phyloP scores from a whole-genome alignment of 1,140 invertebrate species.

The Lethocerus indicus region DNA sequence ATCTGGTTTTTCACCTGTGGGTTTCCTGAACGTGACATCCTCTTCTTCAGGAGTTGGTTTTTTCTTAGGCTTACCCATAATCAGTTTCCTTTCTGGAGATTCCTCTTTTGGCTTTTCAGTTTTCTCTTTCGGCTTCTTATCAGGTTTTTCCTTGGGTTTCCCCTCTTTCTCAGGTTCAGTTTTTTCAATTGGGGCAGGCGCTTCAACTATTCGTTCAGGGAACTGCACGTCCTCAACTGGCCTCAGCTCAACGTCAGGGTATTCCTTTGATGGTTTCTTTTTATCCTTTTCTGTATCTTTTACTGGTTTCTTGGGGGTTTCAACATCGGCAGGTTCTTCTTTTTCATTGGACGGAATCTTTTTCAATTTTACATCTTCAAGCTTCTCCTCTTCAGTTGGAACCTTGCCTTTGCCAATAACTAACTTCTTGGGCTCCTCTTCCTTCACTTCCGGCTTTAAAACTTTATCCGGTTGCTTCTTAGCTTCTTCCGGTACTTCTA shows the following conservation, averaged over 20 bases:
- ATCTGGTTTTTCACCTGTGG: slow-evolving; percentile 13
- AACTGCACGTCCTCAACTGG: slow-evolving; percentile 17
- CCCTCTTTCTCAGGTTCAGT: slow-evolving; percentile 12
- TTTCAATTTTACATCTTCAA: slow-evolving; percentile 17
- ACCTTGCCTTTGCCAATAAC: slow-evolving; percentile 24
- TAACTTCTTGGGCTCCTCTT: slow-evolving; percentile 25
- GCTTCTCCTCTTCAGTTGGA: slow-evolving; percentile 18
- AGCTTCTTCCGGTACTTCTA: slow-evolving; percentile 12
- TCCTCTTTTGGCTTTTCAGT: slow-evolving; percentile 11
- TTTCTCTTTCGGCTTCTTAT: slow-evolving; percentile 17
- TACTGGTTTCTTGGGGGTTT: slow-evolving; percentile 17
- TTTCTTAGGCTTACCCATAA: slow-evolving; percentile 19
- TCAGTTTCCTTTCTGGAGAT: slow-evolving; percentile 16
- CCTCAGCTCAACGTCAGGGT: slow-evolving; percentile 19
- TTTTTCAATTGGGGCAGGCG: slow-evolving; percentile 5
- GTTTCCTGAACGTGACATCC: slow-evolving; percentile 16
- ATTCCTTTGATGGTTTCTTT: slow-evolving; percentile 14
- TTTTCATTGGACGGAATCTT: slow-evolving; percentile 13
- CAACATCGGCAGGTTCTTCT: slow-evolving; percentile 18
- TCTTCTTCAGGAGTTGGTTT: slow-evolving; percentile 10
- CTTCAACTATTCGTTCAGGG: slow-evolving; percentile 15
- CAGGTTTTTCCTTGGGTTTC: slow-evolving; percentile 18
- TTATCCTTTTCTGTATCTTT: slow-evolving; percentile 17
- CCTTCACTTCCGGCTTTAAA: slow-evolving; percentile 19
- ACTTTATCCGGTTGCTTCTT: background rate